These are phyloP conservation scores for Diaphora mendica DNA, from an alignment of 2,888 invertebrate species.

Conservation along the genomic window DNA sequence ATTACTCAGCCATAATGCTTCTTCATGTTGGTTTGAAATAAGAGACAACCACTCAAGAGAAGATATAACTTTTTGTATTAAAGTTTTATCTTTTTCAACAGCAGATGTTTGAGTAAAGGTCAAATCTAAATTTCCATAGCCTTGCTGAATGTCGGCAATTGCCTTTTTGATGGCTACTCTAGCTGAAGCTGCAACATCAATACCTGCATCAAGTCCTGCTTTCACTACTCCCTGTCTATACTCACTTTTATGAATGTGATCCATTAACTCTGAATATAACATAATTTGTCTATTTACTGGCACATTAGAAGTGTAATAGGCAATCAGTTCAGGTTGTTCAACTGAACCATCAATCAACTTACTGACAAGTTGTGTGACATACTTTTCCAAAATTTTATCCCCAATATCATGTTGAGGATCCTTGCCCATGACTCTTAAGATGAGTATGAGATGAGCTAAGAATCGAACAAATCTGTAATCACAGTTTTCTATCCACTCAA, in stretches of 20 bases:
- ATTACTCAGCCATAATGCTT: constrained; percentile 95
- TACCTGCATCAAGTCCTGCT: constrained; percentile 90
- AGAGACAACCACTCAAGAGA: constrained; percentile 95
- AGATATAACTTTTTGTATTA: constrained; percentile 76
- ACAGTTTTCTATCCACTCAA: constrained; percentile 87
- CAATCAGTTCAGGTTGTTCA: constrained; percentile 92
- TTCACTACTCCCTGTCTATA: constrained; percentile 89
- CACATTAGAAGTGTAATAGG: constrained; percentile 94
- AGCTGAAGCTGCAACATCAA: constrained; percentile 94
- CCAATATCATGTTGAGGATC: constrained; percentile 89
- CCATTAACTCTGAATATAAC: constrained; percentile 90
- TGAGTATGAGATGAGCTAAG: constrained; percentile 93
- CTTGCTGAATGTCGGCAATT: constrained; percentile 77
- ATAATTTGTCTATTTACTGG: constrained; percentile 84
- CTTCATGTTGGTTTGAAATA: constrained; percentile 91
- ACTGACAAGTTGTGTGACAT: constrained; percentile 90
- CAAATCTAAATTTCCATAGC: constrained; percentile 82
- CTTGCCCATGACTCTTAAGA: constrained; percentile 93
- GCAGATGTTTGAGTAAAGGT: constrained; percentile 90
- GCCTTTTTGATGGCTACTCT: constrained; percentile 93
- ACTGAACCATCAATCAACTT: constrained; percentile 78
- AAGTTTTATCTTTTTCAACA: constrained; percentile 80
- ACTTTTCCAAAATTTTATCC: constrained; percentile 91
- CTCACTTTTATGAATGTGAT: constrained; percentile 88
- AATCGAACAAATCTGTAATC: constrained; percentile 90